Evolutionary conservation across 2,888 invertebrate genomes (phyloP).

Genomic region (Nymphalis polychloros): DNA sequence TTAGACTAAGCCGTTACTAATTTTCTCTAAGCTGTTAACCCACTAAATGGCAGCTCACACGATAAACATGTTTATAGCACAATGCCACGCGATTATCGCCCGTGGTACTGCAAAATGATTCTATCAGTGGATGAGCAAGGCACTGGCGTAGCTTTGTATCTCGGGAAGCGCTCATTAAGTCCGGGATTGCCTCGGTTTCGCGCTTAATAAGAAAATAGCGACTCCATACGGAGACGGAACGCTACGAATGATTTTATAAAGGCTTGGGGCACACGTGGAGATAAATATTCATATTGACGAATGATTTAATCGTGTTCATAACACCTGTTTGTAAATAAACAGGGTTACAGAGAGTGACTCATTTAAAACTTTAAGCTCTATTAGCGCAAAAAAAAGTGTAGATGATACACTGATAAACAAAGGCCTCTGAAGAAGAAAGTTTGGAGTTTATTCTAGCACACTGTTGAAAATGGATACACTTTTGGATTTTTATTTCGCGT

Average conservation of each 20-base stretch:
- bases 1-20: neutral
- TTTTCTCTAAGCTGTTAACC: neutral
- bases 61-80: neutral
- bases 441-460: no score
- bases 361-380: no score
- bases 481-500: no score
- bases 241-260: conserved; percentile 49
- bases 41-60: neutral
- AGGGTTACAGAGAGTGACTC: no score
- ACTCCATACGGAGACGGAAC: conserved; percentile 50
- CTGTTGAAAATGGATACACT: no score
- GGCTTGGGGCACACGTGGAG: conserved; percentile 47
- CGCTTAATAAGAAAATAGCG: conserved; percentile 52
- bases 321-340: no score
- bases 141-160: conserved; percentile 37
- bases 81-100: conserved; percentile 30
- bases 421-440: no score
- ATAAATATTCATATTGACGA: neutral
- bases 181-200: conserved; percentile 59
- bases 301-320: no score
- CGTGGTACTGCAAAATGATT: conserved; percentile 35
- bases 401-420: no score
- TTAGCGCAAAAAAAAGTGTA: no score
- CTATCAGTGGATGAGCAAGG: conserved; percentile 30
- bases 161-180: conserved; percentile 62